Conservation (phyloP, 2,797 vertebrate species). For the Syngnathus rostellatus region DNA sequence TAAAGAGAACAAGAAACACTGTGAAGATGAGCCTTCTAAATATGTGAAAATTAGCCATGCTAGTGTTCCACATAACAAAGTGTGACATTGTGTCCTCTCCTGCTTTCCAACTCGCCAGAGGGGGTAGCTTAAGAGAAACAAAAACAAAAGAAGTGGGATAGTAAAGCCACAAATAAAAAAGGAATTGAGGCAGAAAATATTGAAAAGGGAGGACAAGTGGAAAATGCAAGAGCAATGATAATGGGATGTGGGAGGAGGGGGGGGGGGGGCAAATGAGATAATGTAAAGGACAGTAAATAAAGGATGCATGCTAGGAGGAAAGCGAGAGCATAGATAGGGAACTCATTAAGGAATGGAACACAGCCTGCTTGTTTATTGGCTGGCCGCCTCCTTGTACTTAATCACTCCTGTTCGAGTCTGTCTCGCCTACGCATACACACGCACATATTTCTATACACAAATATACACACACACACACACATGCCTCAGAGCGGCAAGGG, state of each 20-base stretch:
- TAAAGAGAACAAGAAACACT: neutral
- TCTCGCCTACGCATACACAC: neutral
- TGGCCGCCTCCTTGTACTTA: slow-evolving; percentile 44
- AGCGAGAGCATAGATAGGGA: slow-evolving; percentile 43
- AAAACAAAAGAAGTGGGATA: slow-evolving; percentile 19
- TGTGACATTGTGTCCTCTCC: slow-evolving; percentile 22
- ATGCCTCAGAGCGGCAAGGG: slow-evolving; percentile 39
- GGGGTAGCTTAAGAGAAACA: slow-evolving; percentile 1
- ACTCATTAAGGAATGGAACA: slow-evolving; percentile 59
- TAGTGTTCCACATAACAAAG: slow-evolving; percentile 4
- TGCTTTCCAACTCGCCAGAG: slow-evolving; percentile 5
- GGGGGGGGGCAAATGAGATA: slow-evolving; percentile 34
- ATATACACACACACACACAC: slow-evolving; percentile 4
- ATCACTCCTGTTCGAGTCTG: slow-evolving; percentile 48
- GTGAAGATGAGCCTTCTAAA: neutral
- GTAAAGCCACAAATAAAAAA: neutral
- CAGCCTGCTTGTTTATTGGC: slow-evolving; percentile 56
- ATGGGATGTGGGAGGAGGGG: slow-evolving; percentile 30
- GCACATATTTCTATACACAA: neutral
- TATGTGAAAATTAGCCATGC: neutral
- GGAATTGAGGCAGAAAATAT: slow-evolving; percentile 31
- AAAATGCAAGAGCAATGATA: slow-evolving; percentile 42
- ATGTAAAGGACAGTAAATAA: slow-evolving; percentile 46
- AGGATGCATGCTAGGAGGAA: slow-evolving; percentile 43
- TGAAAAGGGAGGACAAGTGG: slow-evolving; percentile 24